Conservation (phyloP, 2,113 vertebrate genomes). For the Centropus bengalensis region DNA sequence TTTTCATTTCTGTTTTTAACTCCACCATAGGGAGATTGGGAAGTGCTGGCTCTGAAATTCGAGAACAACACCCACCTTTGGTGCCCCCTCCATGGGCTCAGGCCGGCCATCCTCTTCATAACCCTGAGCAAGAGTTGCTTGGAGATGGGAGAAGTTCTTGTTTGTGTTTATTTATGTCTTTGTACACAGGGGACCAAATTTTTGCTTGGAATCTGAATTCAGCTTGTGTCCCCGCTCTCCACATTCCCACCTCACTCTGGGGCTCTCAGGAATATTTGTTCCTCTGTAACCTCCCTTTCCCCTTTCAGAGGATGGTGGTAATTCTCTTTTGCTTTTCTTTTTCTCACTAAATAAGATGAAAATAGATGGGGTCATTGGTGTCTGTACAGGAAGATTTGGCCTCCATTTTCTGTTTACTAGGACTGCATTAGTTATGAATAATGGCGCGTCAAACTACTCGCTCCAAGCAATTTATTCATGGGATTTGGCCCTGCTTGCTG, state of each 20-base stretch:
- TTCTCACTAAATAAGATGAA: slow-evolving; percentile 50
- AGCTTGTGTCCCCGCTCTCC: background rate
- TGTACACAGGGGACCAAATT: background rate
- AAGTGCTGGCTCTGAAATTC: background rate
- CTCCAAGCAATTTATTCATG: slow-evolving; percentile 71
- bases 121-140: background rate
- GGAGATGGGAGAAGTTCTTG: background rate
- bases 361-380: slow-evolving; percentile 65
- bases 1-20: background rate
- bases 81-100: accelerated
- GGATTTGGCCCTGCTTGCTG: slow-evolving; percentile 61
- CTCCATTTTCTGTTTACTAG: slow-evolving; percentile 69
- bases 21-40: background rate
- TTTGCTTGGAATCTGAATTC: background rate
- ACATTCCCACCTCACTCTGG: background rate
- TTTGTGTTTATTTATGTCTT: background rate
- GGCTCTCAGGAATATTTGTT: background rate
- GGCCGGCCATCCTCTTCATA: background rate
- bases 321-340: slow-evolving; percentile 8
- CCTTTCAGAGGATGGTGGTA: background rate
- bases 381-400: slow-evolving; percentile 62
- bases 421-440: slow-evolving; percentile 71
- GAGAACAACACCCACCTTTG: background rate
- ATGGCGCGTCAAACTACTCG: slow-evolving; percentile 63
- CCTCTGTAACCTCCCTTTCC: background rate